Percentiles rank a stretch among this genome's conserved stretches.
phyloP scores from a whole-genome alignment of 2,113 vertebrate genomes.

The Gymnorhina tibicen region DNA sequence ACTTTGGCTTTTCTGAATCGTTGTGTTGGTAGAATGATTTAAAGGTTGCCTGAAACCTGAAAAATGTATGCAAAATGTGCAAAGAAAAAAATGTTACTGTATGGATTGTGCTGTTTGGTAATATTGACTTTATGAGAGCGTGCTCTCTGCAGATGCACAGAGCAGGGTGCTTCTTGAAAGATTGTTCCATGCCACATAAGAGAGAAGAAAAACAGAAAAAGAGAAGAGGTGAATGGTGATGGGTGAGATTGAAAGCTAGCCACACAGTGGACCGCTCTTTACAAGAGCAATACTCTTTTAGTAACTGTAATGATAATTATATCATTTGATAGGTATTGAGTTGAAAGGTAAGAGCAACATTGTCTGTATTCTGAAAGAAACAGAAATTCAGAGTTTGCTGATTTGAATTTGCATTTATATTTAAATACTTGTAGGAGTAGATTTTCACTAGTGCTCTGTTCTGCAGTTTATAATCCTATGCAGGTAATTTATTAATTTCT shows the following conservation, averaged over 20 bases:
- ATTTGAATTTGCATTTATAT: neutral
- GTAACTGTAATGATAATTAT: neutral
- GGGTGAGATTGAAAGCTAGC: neutral
- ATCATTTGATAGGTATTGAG: neutral
- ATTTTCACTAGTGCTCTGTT: neutral
- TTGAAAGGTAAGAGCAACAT: neutral
- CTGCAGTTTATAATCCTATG: neutral
- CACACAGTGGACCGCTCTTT: neutral
- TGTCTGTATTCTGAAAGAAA: neutral
- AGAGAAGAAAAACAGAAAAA: neutral
- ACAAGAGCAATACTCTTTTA: neutral
- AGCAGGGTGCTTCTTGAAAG: neutral
- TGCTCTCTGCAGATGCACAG: neutral
- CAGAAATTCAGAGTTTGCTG: neutral
- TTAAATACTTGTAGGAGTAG: neutral
- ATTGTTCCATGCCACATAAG: neutral
- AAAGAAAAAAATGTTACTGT: neutral
- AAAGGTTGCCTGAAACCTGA: neutral
- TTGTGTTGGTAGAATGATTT: neutral
- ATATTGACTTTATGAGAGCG: neutral
- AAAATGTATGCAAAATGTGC: neutral
- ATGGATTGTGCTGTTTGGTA: neutral
- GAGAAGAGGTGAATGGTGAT: neutral
- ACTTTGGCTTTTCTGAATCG: neutral
- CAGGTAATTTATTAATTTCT: neutral